Conservation (phyloP, 2,113 vertebrate species). For the Melanostigma gelatinosum region DNA sequence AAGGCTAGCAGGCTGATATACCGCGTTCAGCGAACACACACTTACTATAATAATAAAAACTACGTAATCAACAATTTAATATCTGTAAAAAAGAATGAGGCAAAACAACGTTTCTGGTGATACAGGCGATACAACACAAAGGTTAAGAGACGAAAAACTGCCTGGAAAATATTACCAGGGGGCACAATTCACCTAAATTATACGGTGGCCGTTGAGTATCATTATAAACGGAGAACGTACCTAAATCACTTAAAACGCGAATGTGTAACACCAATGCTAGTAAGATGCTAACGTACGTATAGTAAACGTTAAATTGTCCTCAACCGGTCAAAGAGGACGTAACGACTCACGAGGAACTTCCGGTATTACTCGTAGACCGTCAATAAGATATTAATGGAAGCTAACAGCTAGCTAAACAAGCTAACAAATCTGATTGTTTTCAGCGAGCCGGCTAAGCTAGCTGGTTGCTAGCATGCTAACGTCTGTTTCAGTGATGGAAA, state of each 20-base stretch:
- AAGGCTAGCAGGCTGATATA: background rate
- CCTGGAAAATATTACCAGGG: background rate
- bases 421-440: background rate
- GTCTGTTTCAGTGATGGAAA: background rate
- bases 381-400: background rate
- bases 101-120: too few species aligned
- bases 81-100: rapidly evolving
- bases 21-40: background rate
- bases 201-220: background rate
- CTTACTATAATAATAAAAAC: too few species aligned
- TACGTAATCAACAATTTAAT: background rate
- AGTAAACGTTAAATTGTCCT: too few species aligned
- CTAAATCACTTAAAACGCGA: background rate
- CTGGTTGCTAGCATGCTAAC: background rate
- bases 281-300: background rate
- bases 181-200: rapidly evolving
- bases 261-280: too few species aligned
- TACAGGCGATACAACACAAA: too few species aligned
- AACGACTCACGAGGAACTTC: too few species aligned
- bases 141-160: background rate
- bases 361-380: too few species aligned
- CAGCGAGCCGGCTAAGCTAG: background rate
- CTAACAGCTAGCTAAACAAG: background rate
- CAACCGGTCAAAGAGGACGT: too few species aligned
- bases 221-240: too few species aligned